Evolutionary conservation across 2,113 vertebrate species (phyloP).

Genomic region (Pedetes capensis): DNA sequence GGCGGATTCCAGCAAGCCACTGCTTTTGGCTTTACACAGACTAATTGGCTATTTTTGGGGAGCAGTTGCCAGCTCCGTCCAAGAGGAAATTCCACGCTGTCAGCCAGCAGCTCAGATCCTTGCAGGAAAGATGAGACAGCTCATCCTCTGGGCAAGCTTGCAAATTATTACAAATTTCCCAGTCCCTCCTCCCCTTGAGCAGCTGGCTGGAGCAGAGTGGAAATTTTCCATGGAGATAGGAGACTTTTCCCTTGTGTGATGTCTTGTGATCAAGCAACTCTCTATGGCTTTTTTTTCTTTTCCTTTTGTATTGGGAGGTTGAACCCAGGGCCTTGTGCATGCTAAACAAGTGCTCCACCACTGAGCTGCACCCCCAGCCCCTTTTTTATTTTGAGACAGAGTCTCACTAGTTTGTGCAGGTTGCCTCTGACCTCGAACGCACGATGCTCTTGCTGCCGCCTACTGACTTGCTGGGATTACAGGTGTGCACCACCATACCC

Average conservation of each 20-base stretch:
- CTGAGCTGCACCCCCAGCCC: too few species aligned
- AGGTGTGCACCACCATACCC: too few species aligned
- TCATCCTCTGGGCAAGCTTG: constrained; percentile 67
- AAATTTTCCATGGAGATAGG: constrained; percentile 53
- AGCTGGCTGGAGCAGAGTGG: constrained; percentile 54
- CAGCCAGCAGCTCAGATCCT: constrained; percentile 70
- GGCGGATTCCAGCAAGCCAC: constrained; percentile 35
- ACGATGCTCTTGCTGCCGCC: too few species aligned
- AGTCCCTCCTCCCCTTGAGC: neutral
- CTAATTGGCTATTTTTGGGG: constrained; percentile 47
- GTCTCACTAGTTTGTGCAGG: too few species aligned
- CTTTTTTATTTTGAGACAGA: too few species aligned
- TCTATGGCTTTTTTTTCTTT: too few species aligned
- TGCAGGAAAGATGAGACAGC: constrained; percentile 68
- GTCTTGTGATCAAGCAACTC: neutral
- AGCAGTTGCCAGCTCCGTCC: constrained; percentile 27
- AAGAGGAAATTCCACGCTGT: constrained; percentile 65
- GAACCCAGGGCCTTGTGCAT: too few species aligned
- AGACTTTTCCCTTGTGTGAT: neutral
- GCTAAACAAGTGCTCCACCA: too few species aligned
- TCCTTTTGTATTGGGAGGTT: too few species aligned
- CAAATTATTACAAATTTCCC: constrained; percentile 62
- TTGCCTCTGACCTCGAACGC: too few species aligned
- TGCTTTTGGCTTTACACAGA: neutral
- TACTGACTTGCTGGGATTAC: too few species aligned